Percentiles rank a stretch among this genome's conserved stretches.
phyloP scores from a whole-genome alignment of 30 jellyfish, hydroid and myxozoan genomes.

The Pseudorhiza aurosa region DNA sequence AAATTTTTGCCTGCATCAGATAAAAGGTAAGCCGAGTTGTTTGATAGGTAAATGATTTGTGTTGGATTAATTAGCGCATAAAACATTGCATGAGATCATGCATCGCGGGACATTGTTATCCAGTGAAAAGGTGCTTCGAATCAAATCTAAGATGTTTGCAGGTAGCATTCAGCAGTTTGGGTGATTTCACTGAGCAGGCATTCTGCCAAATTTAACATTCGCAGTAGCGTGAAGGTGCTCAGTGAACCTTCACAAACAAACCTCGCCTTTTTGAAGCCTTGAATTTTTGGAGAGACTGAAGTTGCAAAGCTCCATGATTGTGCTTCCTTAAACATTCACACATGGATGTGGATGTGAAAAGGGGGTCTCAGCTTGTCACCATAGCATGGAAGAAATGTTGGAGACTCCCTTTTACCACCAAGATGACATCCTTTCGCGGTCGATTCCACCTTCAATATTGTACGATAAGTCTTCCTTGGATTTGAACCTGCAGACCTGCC shows the following conservation, averaged over 20 bases:
- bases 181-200: slow-evolving; percentile 76
- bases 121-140: not conserved
- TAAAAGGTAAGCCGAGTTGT: not conserved
- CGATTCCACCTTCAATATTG: slow-evolving; percentile 82
- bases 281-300: slow-evolving; percentile 54
- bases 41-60: not conserved
- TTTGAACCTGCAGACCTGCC: slow-evolving; percentile 76
- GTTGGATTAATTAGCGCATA: slow-evolving; percentile 4
- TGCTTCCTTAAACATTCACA: slow-evolving; percentile 2
- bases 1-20: not conserved
- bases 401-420: slow-evolving; percentile 95
- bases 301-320: not conserved
- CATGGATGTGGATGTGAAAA: slow-evolving; percentile 51
- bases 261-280: slow-evolving; percentile 50
- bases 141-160: slow-evolving; percentile 34
- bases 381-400: slow-evolving; percentile 89
- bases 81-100: slow-evolving; percentile 44
- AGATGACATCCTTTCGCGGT: slow-evolving; percentile 88
- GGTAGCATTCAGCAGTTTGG: slow-evolving; percentile 66
- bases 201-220: slow-evolving; percentile 48
- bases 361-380: slow-evolving; percentile 78
- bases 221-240: slow-evolving; percentile 61
- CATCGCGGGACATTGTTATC: slow-evolving; percentile 26
- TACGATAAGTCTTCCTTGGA: slow-evolving; percentile 84
- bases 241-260: slow-evolving; percentile 69